A percentile compares a stretch with the other conserved stretches of the same genome.
phyloP scores from a whole-genome alignment of 1,140 invertebrate species.

The Diplogasteroides magnus region DNA sequence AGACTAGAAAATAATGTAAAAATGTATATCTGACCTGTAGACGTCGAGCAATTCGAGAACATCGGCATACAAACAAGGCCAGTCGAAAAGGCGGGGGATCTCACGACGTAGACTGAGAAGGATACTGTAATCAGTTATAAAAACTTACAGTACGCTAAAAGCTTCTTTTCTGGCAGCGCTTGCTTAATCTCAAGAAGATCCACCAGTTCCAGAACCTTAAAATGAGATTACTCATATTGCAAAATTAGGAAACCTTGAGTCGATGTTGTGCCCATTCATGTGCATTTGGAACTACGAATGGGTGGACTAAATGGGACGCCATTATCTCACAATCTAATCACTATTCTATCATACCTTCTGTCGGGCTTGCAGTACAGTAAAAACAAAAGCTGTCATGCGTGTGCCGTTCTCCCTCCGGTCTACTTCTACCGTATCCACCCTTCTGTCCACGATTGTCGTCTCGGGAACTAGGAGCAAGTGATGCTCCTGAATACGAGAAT shows the following conservation, averaged over 20 bases:
- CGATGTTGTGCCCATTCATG: background rate
- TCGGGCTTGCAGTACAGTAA: background rate
- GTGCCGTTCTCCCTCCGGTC: background rate
- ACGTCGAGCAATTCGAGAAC: slow-evolving; percentile 26
- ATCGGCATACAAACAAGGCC: slow-evolving; percentile 30
- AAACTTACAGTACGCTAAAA: slow-evolving; percentile 5
- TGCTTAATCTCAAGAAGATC: slow-evolving; percentile 29
- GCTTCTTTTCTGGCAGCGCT: slow-evolving; percentile 15
- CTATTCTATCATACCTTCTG: background rate
- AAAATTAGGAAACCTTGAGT: background rate
- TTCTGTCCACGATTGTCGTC: background rate
- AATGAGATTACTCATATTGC: background rate
- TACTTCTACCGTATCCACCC: background rate
- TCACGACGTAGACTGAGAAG: slow-evolving; percentile 14
- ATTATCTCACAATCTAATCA: background rate
- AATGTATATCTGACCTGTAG: slow-evolving; percentile 11
- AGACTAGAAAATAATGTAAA: too few species aligned
- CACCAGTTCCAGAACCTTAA: slow-evolving; percentile 19
- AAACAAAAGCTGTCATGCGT: background rate
- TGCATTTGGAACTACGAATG: background rate
- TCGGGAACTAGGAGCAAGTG: too few species aligned
- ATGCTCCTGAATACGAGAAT: too few species aligned
- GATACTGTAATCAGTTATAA: background rate
- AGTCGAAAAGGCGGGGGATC: slow-evolving; percentile 28
- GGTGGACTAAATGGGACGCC: background rate